Conservation (phyloP, 2,113 vertebrate genomes). For the Tachuris rubrigastra region DNA sequence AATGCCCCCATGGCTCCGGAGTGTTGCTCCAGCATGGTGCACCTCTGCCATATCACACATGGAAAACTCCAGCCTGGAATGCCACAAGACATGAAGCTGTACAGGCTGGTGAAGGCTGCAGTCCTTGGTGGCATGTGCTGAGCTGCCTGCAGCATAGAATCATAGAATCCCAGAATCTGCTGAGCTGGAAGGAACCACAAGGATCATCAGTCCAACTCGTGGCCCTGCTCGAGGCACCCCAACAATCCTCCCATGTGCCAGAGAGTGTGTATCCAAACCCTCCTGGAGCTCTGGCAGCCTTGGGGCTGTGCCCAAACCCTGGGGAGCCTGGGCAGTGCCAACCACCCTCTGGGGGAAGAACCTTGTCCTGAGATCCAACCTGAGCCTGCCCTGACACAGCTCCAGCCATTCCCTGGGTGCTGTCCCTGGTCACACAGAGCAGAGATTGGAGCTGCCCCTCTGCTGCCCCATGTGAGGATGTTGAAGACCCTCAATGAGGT, state of each 20-base stretch:
- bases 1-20: neutral
- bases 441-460: neutral
- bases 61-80: neutral
- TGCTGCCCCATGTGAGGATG: neutral
- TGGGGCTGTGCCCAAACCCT: neutral
- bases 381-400: neutral
- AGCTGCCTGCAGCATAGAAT: neutral
- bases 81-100: neutral
- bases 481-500: neutral
- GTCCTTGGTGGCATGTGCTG: neutral
- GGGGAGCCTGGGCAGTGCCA: neutral
- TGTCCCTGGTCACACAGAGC: neutral
- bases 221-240: neutral
- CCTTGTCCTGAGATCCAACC: neutral
- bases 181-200: neutral
- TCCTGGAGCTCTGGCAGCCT: neutral
- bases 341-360: neutral
- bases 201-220: neutral
- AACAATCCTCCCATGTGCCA: neutral
- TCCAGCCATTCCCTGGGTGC: neutral
- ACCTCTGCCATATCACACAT: neutral
- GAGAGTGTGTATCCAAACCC: neutral
- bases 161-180: neutral
- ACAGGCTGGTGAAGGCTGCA: neutral
- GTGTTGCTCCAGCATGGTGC: fast-evolving